Percentiles rank a stretch among this genome's conserved stretches.
Conservation (phyloP, 2,113 vertebrate species). For the Galbula dea region DNA sequence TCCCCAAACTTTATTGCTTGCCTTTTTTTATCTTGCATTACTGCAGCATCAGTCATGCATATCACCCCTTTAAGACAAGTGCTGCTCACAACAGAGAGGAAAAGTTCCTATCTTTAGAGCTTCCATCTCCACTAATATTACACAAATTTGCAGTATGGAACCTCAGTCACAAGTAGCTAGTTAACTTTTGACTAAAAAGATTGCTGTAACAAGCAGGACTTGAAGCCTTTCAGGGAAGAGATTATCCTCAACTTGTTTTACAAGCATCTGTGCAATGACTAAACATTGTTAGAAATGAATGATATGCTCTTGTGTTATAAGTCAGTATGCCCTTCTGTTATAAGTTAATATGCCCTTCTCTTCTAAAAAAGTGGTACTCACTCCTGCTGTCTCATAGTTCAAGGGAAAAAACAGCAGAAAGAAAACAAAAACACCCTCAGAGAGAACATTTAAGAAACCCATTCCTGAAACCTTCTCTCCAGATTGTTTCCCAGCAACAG, state of each 20-base stretch:
- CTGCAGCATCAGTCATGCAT: not conserved
- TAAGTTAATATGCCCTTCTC: not conserved
- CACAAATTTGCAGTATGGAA: not conserved
- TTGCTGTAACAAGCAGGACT: not conserved
- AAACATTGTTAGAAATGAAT: not conserved
- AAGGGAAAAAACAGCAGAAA: not conserved
- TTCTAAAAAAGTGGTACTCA: not conserved
- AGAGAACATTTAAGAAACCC: not conserved
- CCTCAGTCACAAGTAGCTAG: not conserved
- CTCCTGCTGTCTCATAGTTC: not conserved
- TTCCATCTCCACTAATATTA: not conserved
- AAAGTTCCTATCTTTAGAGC: not conserved
- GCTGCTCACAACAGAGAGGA: not conserved
- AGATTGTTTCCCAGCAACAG: too few species aligned
- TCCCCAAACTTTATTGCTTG: not conserved
- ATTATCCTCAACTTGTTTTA: not conserved
- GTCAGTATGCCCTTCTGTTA: not conserved
- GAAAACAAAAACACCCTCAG: not conserved
- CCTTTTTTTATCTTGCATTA: not conserved
- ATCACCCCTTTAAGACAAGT: not conserved
- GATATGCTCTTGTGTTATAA: too few species aligned
- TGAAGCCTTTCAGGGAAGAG: not conserved
- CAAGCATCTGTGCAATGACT: not conserved
- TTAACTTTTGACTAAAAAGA: not conserved
- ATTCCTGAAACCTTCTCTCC: not conserved